Evolutionary conservation across 2,888 invertebrate genomes (phyloP).

Genomic region (Yponomeuta evonymella): DNA sequence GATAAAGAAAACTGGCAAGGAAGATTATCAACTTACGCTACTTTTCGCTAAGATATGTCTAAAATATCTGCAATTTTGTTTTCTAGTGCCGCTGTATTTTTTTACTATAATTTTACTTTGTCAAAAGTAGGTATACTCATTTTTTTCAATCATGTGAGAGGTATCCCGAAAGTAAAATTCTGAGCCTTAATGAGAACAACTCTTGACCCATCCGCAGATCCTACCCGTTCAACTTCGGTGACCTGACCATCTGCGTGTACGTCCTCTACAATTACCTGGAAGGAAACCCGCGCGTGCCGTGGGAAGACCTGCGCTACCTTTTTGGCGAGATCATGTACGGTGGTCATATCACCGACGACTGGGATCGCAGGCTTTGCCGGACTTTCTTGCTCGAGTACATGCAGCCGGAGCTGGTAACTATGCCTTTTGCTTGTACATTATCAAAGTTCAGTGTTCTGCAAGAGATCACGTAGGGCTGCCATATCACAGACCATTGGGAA

Average conservation of each 20-base stretch:
- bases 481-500: constrained; percentile 98
- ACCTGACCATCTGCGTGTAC: constrained; percentile 93
- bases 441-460: constrained; percentile 38
- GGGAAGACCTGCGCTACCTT: constrained; percentile 95
- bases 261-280: constrained; percentile 94
- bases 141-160: too few relatives aligned
- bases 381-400: constrained; percentile 92
- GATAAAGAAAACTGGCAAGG: too few relatives aligned
- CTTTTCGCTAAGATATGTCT: too few relatives aligned
- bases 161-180: too few relatives aligned
- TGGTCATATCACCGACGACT: constrained; percentile 97
- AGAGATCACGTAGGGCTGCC: constrained; percentile 98
- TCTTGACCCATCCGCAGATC: constrained; percentile 46
- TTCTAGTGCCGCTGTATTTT: too few relatives aligned
- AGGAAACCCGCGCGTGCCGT: constrained; percentile 90
- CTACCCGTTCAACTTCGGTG: constrained; percentile 89
- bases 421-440: constrained; percentile 24
- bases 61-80: too few relatives aligned
- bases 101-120: too few relatives aligned
- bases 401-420: constrained; percentile 83
- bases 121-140: too few relatives aligned
- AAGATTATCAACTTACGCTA: too few relatives aligned
- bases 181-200: too few relatives aligned
- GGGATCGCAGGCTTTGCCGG: constrained; percentile 92
- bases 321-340: constrained; percentile 99